Base-by-base conservation (phyloP, 2,888 invertebrate species). In the Cistogaster globosa region DNA sequence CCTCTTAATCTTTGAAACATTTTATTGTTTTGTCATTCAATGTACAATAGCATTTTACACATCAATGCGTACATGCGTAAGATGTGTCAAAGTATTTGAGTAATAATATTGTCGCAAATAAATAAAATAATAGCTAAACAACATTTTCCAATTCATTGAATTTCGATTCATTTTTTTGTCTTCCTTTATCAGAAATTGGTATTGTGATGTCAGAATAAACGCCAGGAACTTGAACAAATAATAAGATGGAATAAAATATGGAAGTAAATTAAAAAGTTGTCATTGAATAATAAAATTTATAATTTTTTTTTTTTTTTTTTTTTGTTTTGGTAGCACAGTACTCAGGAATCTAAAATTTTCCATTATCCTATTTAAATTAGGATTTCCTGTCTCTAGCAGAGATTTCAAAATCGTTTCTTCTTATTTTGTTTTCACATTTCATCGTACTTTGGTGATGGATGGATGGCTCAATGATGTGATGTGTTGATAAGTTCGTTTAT, bases 131-230 rank as follows among this genome's bases (percentile, higher is more conserved):
- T 82, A 85, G 82, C 74, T 78, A 78, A 82, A 85, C 85, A 82
- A 75, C 78, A 85, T 85, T 85, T 82, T 85, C 82, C 78, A 82
- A 82, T 78, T 85, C 85, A 85, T 85, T 85, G 85, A 85, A 71
- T 85, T 82, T 85, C 81, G 82, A 85, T 85, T 82, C 67, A 32
- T 62, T 68, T 69, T n/a, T 69, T 48, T 36, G 20, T 42, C 12
- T 42, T 65, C 7, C 53, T 51, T 69, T 63, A 57, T 69, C 74
- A 82, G 67, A 75, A 85, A 85, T 74, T 45, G 57, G 60, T 45
- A 75, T 78, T 71, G 26, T 69, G 75, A 36, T 78, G 63, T 78
- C 72, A 62, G 62, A 62, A 7, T 16, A 45, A 71, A 48, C 18
- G 55, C 14, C 65, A 57, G 45, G 7, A 57, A 36, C 55, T 65